Base-by-base conservation (phyloP, 2,888 invertebrate genomes). In the Incurvaria masculella region DNA sequence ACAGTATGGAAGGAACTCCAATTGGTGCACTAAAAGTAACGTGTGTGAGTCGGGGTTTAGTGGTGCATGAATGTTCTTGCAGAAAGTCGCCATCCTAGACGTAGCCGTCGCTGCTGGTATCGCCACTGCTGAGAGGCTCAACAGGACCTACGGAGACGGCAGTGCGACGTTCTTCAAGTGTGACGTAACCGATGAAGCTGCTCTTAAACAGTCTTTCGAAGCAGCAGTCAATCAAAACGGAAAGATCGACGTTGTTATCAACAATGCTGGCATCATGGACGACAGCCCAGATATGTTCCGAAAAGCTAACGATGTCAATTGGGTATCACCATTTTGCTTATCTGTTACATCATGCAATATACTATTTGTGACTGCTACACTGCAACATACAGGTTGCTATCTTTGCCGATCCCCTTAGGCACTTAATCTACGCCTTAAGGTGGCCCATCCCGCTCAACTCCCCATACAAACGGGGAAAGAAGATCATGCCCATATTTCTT, bases 191-290 rank as follows among this genome's bases (percentile, higher is more conserved):
- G 41, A 45, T 4, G 47, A 50, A 21, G 43, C 27, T 20, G 48
- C 39, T 39, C 40, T 44, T 38, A 44, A 42, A 6, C 21, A 23
- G 20, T 27, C 42, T 21, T 50, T 50, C 41, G 11, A 48, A 26
- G 40, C 26, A 45, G 47, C 44, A 21, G 45, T 50, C 3, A n/a
- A 33, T 21, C 16, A 53, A 40, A 60, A 63, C 38, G 54, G 59
- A 38, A 59, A 55, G 21, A 50, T 68, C 18, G 66, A 68, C 38
- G 64, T 68, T 21, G 55, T 67, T 26, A 56, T 69, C 40, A 68
- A 68, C 52, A 66, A 68, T 50, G 67, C 68, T 21, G 68, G 68
- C 0, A 59, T 67, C 26, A 62, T 68, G 61, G 57, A 56, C 41
- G 66, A 68, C 49, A 44, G 60, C 0, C 60, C 62, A 0, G 18